A percentile compares a stretch with the other conserved stretches of the same genome.
phyloP scores from a whole-genome alignment of 64 coral and sea anemone genomes.

The Stichodactyla helianthus region DNA sequence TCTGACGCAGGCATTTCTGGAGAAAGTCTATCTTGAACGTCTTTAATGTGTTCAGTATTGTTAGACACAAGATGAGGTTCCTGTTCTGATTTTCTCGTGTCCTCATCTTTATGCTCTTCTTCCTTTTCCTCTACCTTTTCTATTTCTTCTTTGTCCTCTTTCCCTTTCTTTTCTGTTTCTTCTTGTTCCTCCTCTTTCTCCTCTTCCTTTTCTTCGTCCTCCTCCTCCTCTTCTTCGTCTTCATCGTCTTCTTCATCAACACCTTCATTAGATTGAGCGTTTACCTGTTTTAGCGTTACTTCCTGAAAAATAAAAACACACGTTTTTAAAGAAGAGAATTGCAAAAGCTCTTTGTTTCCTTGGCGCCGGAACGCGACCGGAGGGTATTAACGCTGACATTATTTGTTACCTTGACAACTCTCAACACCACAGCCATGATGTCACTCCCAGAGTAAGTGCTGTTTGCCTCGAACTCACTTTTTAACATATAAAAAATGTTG shows the following conservation, averaged over 20 bases:
- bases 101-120: not conserved
- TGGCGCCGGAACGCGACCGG: not conserved
- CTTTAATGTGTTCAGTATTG: not conserved
- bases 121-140: constrained; percentile 3
- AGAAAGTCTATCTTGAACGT: not conserved
- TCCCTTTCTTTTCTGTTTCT: not conserved
- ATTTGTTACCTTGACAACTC: constrained; percentile 76
- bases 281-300: constrained; percentile 65
- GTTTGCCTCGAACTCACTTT: constrained; percentile 63
- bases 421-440: constrained; percentile 68
- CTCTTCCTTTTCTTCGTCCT: constrained; percentile 17
- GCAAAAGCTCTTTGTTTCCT: not conserved
- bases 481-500: constrained; percentile 75
- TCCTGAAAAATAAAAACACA: constrained; percentile 40
- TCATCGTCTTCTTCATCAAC: constrained; percentile 57
- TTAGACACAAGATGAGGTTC: not conserved
- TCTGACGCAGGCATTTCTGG: not conserved
- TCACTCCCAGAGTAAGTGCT: constrained; percentile 57
- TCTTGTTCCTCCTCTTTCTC: constrained; percentile 4
- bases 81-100: not conserved
- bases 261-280: constrained; percentile 32
- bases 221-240: constrained; percentile 36
- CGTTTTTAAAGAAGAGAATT: not conserved
- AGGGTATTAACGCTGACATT: not conserved
- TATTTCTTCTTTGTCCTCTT: not conserved